Evolutionary conservation across 2,888 invertebrate species (phyloP), one percentile per base, ranked within the genome.

Genomic region (Spialia ferax): DNA sequence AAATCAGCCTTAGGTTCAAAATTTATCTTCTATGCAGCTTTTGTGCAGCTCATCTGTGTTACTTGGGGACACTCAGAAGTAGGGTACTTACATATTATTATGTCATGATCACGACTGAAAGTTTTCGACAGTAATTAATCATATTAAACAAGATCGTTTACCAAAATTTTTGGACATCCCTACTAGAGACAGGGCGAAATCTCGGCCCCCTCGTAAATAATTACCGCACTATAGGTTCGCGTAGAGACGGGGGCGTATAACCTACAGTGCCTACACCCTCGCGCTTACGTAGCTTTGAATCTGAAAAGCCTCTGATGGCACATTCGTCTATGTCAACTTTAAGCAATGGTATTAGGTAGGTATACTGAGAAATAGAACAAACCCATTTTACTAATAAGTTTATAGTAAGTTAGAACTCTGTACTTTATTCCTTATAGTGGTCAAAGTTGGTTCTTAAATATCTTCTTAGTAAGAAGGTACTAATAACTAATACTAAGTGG

Each of bases 121-220:
- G 1, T 32, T 32, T 32, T 32, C 8, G 32, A 32, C 32, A 8
- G 32, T 32, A 32, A 6, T 8, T 32, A 8, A 26, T 32, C 8
- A 8, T 8, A 32, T 29, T 29, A 29, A 29, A 29, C 6, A 7
- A 29, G 7, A 7, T 8, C 8, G 32, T 32, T 2, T 26, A 26
- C 26, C 26, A 4, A 32, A 0, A 32, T 32, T 32, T 32, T 32
- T 13, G 11, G 4, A 38, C 38, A 38, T n/a, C 59, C 42, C 52
- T 65, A 73, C 74, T 22, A 75, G 69, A 60, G 73, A 75, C 77
- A 79, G 83, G 86, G 80, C 74, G 82, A 82, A 85, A 86, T 85
- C 86, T 80, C 85, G 79, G 80, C 61, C 85, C 88, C 91, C 89
- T 88, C 74, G 88, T 88, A 89, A 91, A 91, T 92, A 91, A 92